phyloP scores from a whole-genome alignment of 23 tunicate genomes.

The Ascidia mentula region DNA sequence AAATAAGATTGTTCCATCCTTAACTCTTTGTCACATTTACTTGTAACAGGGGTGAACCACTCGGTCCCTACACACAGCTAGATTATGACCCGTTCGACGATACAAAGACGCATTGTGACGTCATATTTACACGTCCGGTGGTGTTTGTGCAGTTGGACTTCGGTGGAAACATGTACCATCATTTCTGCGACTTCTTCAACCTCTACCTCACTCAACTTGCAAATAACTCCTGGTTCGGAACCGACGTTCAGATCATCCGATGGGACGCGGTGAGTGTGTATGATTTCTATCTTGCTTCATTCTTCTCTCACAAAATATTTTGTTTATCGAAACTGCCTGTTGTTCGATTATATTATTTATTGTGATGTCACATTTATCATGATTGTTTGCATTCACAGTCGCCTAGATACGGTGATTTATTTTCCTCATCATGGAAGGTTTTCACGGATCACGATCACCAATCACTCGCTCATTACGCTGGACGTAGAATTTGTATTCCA shows the following conservation, averaged over 20 bases:
- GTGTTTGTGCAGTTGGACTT: slow-evolving; percentile 80
- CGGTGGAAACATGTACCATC: slow-evolving; percentile 91
- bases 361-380: no score
- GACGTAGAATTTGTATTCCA: slow-evolving; percentile 56
- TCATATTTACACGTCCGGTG: slow-evolving; percentile 50
- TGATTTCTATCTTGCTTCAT: neutral
- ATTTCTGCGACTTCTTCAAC: slow-evolving; percentile 96
- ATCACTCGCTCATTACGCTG: slow-evolving; percentile 38
- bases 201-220: slow-evolving; percentile 83
- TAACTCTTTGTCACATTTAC: neutral
- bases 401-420: slow-evolving; percentile 54
- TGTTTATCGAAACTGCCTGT: no score
- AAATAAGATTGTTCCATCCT: neutral
- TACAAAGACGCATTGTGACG: slow-evolving; percentile 55
- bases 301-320: no score
- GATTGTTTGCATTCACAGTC: no score
- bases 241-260: slow-evolving; percentile 57
- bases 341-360: no score
- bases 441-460: slow-evolving; percentile 56
- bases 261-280: slow-evolving; percentile 68
- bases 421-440: slow-evolving; percentile 67
- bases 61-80: slow-evolving; percentile 56
- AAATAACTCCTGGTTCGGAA: slow-evolving; percentile 77
- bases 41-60: slow-evolving; percentile 63
- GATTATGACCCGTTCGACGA: slow-evolving; percentile 23